Conservation (phyloP, 2,888 invertebrate species). For the Cantharis lateralis region DNA sequence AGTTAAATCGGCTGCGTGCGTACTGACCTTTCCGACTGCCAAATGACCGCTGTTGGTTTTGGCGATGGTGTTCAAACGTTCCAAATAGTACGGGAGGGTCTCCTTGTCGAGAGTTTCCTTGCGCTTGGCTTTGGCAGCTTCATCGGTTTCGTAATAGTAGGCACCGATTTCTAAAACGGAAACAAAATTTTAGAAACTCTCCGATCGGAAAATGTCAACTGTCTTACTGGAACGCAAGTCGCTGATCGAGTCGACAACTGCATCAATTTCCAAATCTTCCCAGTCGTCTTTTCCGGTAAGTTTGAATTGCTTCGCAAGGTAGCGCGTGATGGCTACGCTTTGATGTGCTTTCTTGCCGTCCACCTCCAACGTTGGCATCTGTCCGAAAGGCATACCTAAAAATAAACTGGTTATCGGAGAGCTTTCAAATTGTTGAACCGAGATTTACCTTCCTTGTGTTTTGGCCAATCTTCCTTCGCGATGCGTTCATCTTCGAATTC, state of each 20-base stretch:
- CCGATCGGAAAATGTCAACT: background rate
- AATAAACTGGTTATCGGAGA: background rate
- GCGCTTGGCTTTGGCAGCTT: slow-evolving; percentile 57
- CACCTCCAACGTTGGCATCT: slow-evolving; percentile 66
- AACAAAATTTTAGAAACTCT: background rate
- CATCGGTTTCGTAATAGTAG: slow-evolving; percentile 61
- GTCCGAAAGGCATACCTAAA: slow-evolving; percentile 66
- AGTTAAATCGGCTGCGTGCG: background rate
- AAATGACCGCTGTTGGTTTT: slow-evolving; percentile 65
- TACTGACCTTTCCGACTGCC: slow-evolving; percentile 43
- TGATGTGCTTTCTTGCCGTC: slow-evolving; percentile 67
- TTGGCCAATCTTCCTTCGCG: slow-evolving; percentile 50
- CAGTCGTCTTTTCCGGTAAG: slow-evolving; percentile 62
- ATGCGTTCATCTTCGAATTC: slow-evolving; percentile 67
- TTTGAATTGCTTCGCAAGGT: slow-evolving; percentile 65
- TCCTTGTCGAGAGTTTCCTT: slow-evolving; percentile 57
- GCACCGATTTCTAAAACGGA: slow-evolving; percentile 56
- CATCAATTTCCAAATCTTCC: slow-evolving; percentile 67
- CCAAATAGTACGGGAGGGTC: slow-evolving; percentile 61
- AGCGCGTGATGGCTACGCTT: slow-evolving; percentile 64
- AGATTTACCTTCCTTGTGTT: slow-evolving; percentile 45
- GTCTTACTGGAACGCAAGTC: slow-evolving; percentile 65
- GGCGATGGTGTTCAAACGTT: slow-evolving; percentile 61
- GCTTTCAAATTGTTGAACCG: background rate
- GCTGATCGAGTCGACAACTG: slow-evolving; percentile 63